A percentile compares a stretch with the other conserved stretches of the same genome.
These are phyloP conservation scores for Plotosus lineatus DNA, from an alignment of 2,113 vertebrate genomes.

Conservation along the genomic window DNA sequence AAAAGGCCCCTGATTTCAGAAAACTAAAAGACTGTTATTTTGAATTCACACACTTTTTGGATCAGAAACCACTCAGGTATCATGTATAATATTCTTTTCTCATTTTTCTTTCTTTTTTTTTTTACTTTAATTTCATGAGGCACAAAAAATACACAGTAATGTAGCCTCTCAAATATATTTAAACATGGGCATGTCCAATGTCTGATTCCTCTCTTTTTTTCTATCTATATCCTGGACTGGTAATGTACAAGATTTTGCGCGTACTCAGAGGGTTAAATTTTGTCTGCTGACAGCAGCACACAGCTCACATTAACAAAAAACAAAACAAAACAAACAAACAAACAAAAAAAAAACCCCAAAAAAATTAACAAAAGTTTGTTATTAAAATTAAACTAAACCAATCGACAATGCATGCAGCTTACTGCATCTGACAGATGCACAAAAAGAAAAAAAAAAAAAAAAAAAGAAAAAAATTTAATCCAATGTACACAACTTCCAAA, in stretches of 20 bases:
- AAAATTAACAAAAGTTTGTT: slow-evolving; percentile 69
- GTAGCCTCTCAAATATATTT: slow-evolving; percentile 43
- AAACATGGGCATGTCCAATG: slow-evolving; percentile 51
- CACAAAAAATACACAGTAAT: slow-evolving; percentile 52
- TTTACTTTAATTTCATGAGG: slow-evolving; percentile 30
- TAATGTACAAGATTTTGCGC: slow-evolving; percentile 89
- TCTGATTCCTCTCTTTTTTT: slow-evolving; percentile 47
- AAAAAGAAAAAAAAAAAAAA: slow-evolving; percentile 70
- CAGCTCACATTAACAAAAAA: slow-evolving; percentile 65
- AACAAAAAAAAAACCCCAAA: slow-evolving; percentile 29
- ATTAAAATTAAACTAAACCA: slow-evolving; percentile 91
- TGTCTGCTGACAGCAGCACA: slow-evolving; percentile 85
- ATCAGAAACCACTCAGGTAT: slow-evolving; percentile 57
- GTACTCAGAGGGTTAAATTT: slow-evolving; percentile 99
- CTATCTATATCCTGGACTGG: slow-evolving; percentile 71
- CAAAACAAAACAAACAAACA: slow-evolving; percentile 22
- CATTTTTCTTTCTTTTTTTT: background rate
- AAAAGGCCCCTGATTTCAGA: slow-evolving; percentile 73
- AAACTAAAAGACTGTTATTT: slow-evolving; percentile 62
- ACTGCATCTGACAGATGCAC: slow-evolving; percentile 83
- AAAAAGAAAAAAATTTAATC: slow-evolving; percentile 67
- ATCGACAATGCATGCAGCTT: slow-evolving; percentile 96
- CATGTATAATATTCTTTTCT: slow-evolving; percentile 41
- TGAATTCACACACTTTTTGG: slow-evolving; percentile 52
- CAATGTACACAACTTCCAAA: slow-evolving; percentile 93